Base-by-base conservation (phyloP, 2,888 invertebrate species). In the Pandemis heparana region DNA sequence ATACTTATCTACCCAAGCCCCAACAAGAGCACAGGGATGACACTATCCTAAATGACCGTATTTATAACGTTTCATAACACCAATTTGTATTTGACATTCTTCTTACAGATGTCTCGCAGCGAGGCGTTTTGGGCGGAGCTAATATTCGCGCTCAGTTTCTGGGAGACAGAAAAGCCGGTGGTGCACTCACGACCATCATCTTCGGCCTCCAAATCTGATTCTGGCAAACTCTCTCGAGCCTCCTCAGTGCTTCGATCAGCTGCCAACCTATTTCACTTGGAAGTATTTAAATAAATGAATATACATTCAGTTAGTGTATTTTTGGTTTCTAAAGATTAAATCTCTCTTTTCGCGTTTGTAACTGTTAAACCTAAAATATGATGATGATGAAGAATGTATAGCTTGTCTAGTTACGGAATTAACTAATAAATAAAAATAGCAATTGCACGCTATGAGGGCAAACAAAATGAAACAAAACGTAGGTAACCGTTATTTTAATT, bases 81-180 rank as follows among this genome's bases (percentile, higher is more conserved):
- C 23, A 32, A 32, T 32, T 32, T 32, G 2, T 1, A 32, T 32
- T 32, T 46, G 5, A 46, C 12, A 1, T 14, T 46, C 5, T 46
- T 48, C 77, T 91, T 90, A 1, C 87, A 97, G 97, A 95, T 97
- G 83, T 95, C 96, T 0, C 95, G 96, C 12, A 89, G 94, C 63
- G 96, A 97, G 82, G 97, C 97, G 0, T 92, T 97, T 59, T 94
- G 95, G 83, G 95, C 95, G 0, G 98, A 98, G 85, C 83, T 97
- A 0, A 92, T 95, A 74, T 98, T 97, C 85, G 97, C 97, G 0
- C 82, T 97, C 23, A 95, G 96, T 85, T 96, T 97, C 81, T 96
- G 96, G 95, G 95, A 96, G 78, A 95, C 96, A 23, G 96, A 96
- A 65, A 98, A 97, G 81, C 96, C 96, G 1, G 97, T 97, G 6